phyloP scores from a whole-genome alignment of 2,888 invertebrate genomes.

The Metacarcinus magister region DNA sequence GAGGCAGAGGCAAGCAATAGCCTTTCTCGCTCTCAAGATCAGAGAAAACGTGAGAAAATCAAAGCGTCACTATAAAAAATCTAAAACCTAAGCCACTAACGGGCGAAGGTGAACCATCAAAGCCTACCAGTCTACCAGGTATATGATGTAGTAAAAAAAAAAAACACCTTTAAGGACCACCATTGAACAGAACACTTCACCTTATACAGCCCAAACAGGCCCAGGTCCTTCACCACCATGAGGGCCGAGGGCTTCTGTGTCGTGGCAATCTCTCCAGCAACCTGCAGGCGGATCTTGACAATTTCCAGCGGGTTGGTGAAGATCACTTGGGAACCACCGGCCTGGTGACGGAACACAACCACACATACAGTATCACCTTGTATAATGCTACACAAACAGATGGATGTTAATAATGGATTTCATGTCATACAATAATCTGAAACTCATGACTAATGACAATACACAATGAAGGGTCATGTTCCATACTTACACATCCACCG shows the following conservation, averaged over 20 bases:
- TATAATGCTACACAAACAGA: constrained; percentile 82
- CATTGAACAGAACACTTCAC: constrained; percentile 85
- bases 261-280: constrained; percentile 97
- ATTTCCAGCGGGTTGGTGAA: constrained; percentile 99
- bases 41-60: too few relatives aligned
- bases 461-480: not conserved
- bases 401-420: not conserved
- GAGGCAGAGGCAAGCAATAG: too few relatives aligned
- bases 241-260: constrained; percentile 93
- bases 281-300: constrained; percentile 99
- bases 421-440: too few relatives aligned
- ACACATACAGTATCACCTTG: not conserved
- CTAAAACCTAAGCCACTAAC: too few relatives aligned
- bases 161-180: not conserved
- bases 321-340: constrained; percentile 96
- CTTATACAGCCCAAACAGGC: constrained; percentile 98
- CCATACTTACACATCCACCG: constrained; percentile 93
- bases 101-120: too few relatives aligned
- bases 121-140: too few relatives aligned
- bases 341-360: constrained; percentile 86
- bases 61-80: too few relatives aligned
- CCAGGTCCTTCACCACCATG: constrained; percentile 96
- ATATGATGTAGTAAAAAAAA: too few relatives aligned
- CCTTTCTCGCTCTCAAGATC: too few relatives aligned
- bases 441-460: not conserved